Base-by-base conservation (phyloP, 2,888 invertebrate genomes). In the Melanargia galathea region DNA sequence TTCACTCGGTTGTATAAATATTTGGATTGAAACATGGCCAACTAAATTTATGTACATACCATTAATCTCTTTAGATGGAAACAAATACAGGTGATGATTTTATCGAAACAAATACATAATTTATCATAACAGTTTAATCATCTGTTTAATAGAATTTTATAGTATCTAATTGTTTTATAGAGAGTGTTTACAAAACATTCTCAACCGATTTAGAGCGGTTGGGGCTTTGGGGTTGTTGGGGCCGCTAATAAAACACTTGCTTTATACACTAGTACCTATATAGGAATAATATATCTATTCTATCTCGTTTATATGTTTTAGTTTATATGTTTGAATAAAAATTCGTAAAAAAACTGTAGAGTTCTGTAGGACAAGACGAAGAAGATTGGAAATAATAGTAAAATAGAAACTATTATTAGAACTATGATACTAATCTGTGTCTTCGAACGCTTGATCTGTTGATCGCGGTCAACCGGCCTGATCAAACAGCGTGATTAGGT, bases 1-100 rank as follows among this genome's bases (percentile, higher is more conserved):
- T 64, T 61, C 64, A 60, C 61, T 56, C 18, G 11, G 22, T 56
- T 66, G 26, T 60, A 40, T 61, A 66, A 66, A 66, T 59, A 62
- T 66, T 68, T 65, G 48, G 55, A 33, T 51, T 66, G 48, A 68
- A 63, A 61, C 56, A 61, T 63, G 57, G 68, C 63, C 57, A 56
- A 63, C 56, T 57, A 66, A 60, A 63, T 61, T 62, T 48, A 58
- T 46, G 5, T 43, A 43, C 24, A 46, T 45, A 45, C 46, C 11
- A 52, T 51, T 49, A 51, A 62, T 57, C 22, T 43, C 26, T 33
- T 60, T 52, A 13, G 51, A 22, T 52, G 20, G 45, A 57, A 57
- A 30, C 30, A 46, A 33, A 6, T 45, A 45, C 22, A 11, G 45
- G 26, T n/a, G 33, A 33, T 45, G 57, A 33, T 57, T 48, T 58